Evolutionary conservation across 2,797 vertebrate genomes (phyloP).

Genomic region (Mormyrops boulengeri): DNA sequence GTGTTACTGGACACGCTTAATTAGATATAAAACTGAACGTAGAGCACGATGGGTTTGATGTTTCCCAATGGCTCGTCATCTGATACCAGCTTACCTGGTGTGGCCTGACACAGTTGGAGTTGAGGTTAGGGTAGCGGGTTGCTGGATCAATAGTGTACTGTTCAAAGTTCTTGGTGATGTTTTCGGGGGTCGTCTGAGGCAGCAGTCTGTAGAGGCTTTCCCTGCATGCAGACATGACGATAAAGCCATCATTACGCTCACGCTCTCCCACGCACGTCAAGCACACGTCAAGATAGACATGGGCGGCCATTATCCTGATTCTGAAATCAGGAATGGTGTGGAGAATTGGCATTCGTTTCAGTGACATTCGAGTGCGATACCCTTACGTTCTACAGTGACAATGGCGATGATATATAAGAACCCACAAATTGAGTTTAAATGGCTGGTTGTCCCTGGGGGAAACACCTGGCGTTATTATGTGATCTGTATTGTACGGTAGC

Average conservation of each 20-base stretch:
- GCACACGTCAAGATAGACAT: not conserved
- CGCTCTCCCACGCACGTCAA: not conserved
- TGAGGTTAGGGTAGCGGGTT: conserved; percentile 91
- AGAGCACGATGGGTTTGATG: not conserved
- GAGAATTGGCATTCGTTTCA: not conserved
- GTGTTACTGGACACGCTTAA: not conserved
- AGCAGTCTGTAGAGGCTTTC: conserved; percentile 92
- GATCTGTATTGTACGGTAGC: not conserved
- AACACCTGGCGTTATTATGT: not conserved
- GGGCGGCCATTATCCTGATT: not conserved
- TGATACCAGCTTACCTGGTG: conserved; percentile 70
- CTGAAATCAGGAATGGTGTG: not conserved
- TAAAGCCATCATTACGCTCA: not conserved
- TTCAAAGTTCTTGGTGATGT: conserved; percentile 94
- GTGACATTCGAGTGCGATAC: not conserved
- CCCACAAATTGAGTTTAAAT: not conserved
- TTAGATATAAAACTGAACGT: not conserved
- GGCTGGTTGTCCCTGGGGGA: not conserved
- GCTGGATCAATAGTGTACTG: conserved; percentile 90
- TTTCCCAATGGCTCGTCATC: not conserved
- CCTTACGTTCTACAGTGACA: not conserved
- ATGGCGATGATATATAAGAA: not conserved
- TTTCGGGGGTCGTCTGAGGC: conserved; percentile 93
- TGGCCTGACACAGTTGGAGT: conserved; percentile 77
- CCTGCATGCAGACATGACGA: conserved; percentile 47